Evolutionary conservation across 2,888 invertebrate genomes (phyloP).

Genomic region (Caenorhabditis sp.): DNA sequence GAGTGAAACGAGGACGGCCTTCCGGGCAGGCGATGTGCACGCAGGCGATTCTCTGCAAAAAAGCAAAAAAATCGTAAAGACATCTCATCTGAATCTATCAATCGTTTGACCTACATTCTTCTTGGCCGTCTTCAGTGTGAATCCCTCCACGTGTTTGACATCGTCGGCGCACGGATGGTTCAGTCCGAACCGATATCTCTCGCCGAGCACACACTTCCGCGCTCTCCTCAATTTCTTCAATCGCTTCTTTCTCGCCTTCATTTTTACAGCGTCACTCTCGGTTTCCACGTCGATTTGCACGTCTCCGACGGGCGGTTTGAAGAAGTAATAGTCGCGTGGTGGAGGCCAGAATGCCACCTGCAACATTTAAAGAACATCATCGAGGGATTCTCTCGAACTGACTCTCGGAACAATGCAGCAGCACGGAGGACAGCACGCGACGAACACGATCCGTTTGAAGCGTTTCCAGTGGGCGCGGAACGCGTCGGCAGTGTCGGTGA

Average conservation of each 20-base stretch:
- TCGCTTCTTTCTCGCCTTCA: constrained; percentile 27
- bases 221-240: constrained; percentile 43
- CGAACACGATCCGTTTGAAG: constrained; percentile 39
- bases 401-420: constrained; percentile 48
- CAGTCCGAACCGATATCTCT: constrained; percentile 56
- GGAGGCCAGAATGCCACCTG: constrained; percentile 73
- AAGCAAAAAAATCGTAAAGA: background rate
- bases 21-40: constrained; percentile 53
- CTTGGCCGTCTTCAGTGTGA: constrained; percentile 52
- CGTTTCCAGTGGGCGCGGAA: constrained; percentile 17
- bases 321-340: constrained; percentile 69
- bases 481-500: constrained; percentile 21
- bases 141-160: constrained; percentile 57
- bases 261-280: constrained; percentile 13
- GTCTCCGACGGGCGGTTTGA: constrained; percentile 44
- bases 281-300: constrained; percentile 9
- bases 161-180: constrained; percentile 64
- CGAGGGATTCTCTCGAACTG: background rate
- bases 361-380: background rate
- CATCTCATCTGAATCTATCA: too few relatives aligned
- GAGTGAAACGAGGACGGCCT: constrained; percentile 57
- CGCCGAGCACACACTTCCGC: constrained; percentile 11
- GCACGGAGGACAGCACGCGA: constrained; percentile 65
- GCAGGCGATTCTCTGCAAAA: constrained; percentile 63
- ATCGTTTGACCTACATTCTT: too few relatives aligned